A percentile compares a stretch with the other conserved stretches of the same genome.
phyloP scores from a whole-genome alignment of 2,113 vertebrate genomes.

The Neotoma lepida region DNA sequence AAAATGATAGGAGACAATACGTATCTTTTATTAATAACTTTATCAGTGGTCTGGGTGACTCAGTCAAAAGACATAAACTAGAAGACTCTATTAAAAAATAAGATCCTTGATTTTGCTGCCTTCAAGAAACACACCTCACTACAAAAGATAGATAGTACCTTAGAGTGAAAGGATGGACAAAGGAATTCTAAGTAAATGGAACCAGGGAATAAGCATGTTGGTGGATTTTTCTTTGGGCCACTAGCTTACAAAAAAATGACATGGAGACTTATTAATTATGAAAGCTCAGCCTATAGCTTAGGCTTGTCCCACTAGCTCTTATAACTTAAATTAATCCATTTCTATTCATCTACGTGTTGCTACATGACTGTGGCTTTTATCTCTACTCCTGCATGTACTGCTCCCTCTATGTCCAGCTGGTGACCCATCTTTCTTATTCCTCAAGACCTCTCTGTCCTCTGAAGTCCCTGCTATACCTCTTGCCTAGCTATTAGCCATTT shows the following conservation, averaged over 20 bases:
- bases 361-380: neutral
- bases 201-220: neutral
- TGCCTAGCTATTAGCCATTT: neutral
- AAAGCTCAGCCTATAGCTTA: neutral
- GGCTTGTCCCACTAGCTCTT: neutral
- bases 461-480: neutral
- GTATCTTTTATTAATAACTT: neutral
- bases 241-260: neutral
- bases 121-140: neutral
- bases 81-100: neutral
- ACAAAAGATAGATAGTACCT: neutral
- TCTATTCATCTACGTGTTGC: neutral
- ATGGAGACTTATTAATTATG: neutral
- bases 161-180: neutral
- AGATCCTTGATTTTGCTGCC: neutral
- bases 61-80: neutral
- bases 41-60: neutral
- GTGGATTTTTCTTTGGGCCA: neutral
- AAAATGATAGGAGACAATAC: neutral
- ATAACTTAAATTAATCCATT: neutral
- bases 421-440: neutral
- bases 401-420: neutral
- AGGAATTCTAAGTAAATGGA: neutral
- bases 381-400: neutral
- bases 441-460: neutral